Conservation (phyloP, 2,113 vertebrate genomes). For the Kryptolebias marmoratus region DNA sequence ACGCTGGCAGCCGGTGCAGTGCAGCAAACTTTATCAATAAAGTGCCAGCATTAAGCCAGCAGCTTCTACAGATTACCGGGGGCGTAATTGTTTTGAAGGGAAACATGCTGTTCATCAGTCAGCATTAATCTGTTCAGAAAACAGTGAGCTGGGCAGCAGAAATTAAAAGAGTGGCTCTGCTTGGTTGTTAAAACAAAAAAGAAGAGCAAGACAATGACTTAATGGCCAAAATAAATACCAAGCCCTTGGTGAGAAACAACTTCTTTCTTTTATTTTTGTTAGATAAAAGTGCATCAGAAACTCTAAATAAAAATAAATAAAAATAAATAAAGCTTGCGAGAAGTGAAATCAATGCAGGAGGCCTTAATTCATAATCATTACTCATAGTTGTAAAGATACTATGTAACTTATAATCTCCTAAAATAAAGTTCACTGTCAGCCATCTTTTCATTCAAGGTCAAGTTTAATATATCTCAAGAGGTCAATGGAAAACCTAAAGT, state of each 20-base stretch:
- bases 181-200: background rate
- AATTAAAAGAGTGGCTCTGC: background rate
- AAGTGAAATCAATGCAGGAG: no score
- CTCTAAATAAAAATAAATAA: no score
- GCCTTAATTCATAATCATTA: no score
- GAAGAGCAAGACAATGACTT: background rate
- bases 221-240: background rate
- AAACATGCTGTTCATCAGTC: background rate
- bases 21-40: background rate
- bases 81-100: constrained; percentile 6
- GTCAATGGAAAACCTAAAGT: no score
- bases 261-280: no score
- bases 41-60: background rate
- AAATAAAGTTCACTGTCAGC: no score
- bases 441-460: no score
- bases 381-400: no score
- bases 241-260: background rate
- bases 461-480: no score
- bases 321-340: no score
- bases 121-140: constrained; percentile 7
- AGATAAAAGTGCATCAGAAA: no score
- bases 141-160: background rate
- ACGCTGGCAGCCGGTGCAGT: background rate
- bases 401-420: no score
- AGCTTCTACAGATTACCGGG: constrained; percentile 3